phyloP scores from a whole-genome alignment of 2,888 invertebrate genomes.

The Altica lythri region DNA sequence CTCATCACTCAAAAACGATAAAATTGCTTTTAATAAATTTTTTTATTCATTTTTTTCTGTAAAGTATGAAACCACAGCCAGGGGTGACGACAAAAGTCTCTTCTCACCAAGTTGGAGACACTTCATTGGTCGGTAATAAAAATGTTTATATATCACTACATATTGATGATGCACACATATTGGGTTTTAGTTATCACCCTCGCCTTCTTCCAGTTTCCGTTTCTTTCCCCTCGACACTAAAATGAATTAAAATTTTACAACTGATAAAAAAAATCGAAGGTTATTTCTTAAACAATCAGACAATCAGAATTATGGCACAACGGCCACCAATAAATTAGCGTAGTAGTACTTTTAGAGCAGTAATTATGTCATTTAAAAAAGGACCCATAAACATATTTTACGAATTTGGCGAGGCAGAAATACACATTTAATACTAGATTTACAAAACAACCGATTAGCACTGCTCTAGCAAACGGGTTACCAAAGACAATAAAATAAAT shows the following conservation, averaged over 20 bases:
- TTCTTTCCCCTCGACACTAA: slow-evolving; percentile 70
- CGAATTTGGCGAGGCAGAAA: too few relatives aligned
- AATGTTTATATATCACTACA: slow-evolving; percentile 45
- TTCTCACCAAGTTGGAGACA: slow-evolving; percentile 47
- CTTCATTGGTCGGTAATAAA: slow-evolving; percentile 47
- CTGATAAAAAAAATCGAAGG: too few relatives aligned
- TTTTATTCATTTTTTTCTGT: slow-evolving; percentile 35
- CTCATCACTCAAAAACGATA: slow-evolving; percentile 16
- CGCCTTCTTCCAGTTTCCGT: slow-evolving; percentile 72
- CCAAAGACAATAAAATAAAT: too few relatives aligned
- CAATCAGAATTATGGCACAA: too few relatives aligned
- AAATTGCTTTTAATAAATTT: background rate
- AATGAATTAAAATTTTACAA: slow-evolving; percentile 40
- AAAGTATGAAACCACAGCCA: slow-evolving; percentile 50
- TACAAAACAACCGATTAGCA: too few relatives aligned
- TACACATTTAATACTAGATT: too few relatives aligned
- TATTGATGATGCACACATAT: slow-evolving; percentile 35
- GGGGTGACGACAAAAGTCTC: slow-evolving; percentile 44
- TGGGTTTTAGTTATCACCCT: slow-evolving; percentile 53
- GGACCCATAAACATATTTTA: too few relatives aligned
- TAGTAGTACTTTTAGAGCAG: too few relatives aligned
- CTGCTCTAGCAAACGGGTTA: too few relatives aligned
- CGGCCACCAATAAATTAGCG: too few relatives aligned
- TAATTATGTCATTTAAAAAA: too few relatives aligned
- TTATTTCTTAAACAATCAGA: too few relatives aligned